Conservation (phyloP, 2,888 invertebrate species). For the Dryobota labecula region DNA sequence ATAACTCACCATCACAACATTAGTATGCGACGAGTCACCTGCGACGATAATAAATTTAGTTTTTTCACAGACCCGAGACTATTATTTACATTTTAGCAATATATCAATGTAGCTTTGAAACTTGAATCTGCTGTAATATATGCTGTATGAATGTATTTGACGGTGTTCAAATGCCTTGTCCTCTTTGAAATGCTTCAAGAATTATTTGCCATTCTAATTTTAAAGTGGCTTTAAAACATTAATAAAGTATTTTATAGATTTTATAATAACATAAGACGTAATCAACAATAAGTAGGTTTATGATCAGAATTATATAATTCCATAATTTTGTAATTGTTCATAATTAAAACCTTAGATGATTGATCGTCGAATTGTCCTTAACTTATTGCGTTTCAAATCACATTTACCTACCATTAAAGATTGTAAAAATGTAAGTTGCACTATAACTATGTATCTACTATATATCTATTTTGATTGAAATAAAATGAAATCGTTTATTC, state of each 20-base stretch:
- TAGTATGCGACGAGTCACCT: conserved; percentile 37
- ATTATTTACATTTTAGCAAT: conserved; percentile 42
- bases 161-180: conserved; percentile 6
- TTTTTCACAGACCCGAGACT: conserved; percentile 14
- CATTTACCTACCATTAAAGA: background rate
- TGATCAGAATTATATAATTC: conserved; percentile 8
- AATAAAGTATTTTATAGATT: background rate
- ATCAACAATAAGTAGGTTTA: conserved; percentile 38
- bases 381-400: conserved; percentile 6
- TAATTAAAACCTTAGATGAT: conserved; percentile 1
- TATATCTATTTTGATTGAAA: conserved; percentile 27
- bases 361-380: conserved; percentile 7
- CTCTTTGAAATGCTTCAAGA: background rate
- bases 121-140: conserved; percentile 8
- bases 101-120: conserved; percentile 31
- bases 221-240: background rate
- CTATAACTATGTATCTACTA: background rate
- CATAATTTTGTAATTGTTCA: conserved; percentile 8
- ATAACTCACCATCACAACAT: conserved; percentile 18
- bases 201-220: conserved; percentile 2
- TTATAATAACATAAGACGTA: conserved; percentile 9
- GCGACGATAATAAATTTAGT: conserved; percentile 34
- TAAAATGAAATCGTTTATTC: no score
- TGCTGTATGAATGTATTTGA: conserved; percentile 5
- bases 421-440: background rate